Base-by-base conservation (phyloP, 2,888 invertebrate genomes). In the Parasteatoda lunata region DNA sequence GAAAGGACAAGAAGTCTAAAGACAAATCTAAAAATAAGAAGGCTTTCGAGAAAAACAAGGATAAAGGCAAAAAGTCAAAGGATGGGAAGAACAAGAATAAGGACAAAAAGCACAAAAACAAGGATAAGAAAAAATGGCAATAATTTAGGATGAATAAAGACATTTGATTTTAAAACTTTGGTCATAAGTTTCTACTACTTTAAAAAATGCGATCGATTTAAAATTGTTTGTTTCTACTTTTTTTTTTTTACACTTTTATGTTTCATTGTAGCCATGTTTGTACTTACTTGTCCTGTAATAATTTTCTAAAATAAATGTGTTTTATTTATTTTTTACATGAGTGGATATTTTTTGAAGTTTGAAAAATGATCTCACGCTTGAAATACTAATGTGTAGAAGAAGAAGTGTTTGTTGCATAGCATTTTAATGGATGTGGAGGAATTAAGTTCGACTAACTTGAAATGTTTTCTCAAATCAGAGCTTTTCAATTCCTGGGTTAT, bases 21-120 rank as follows among this genome's bases (percentile, higher is more conserved):
- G 64, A 83, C 45, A 59, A 83, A 48, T 48, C 68, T 54, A 81
- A 81, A 52, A 76, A 76, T 52, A 84, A 83, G 77, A 82, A 81
- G 47, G 73, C 80, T 13, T 68, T 47, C 13, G 80, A 81, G 11
- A 81, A 81, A 54, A 81, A 30, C 49, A 72, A 71, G n/a, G 72
- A 80, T 47, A 82, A 76, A 45, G 64, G 65, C 59, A 82, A 82
- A 30, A 82, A 82, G 48, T 54, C 54, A 0, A 82, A 82, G 54
- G 77, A 84, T 15, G 59, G 48, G 7, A 75, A 75, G 15, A 71
- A 65, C 30, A 66, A 73, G 45, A 80, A 73, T 49, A 72, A 82
- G 4, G 76, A 69, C n/a, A 83, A 83, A 72, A 83, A 68, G 15
- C 68, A 77, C 13, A 69, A 77, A 52, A 77, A 71, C 65, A 84